phyloP scores from a whole-genome alignment of 2,113 vertebrate genomes.

The Guaruba guarouba region DNA sequence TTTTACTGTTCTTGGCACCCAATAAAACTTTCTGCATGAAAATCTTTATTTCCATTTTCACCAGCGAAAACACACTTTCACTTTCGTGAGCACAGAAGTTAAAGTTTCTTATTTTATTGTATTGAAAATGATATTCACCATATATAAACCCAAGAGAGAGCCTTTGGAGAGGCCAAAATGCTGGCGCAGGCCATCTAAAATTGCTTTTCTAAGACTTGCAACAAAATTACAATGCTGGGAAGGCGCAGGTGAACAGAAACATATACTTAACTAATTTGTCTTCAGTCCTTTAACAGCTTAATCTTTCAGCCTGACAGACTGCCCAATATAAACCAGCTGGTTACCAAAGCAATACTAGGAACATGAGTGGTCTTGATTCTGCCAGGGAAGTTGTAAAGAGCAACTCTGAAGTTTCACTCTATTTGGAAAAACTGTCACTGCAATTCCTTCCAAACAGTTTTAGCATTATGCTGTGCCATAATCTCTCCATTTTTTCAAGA shows the following conservation, averaged over 20 bases:
- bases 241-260: background rate
- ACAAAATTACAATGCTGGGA: background rate
- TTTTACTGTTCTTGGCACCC: conserved; percentile 48
- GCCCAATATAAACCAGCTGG: background rate
- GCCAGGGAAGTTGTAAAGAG: background rate
- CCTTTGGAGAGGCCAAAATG: background rate
- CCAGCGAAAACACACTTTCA: conserved; percentile 30
- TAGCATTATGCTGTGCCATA: background rate
- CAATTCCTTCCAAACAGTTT: background rate
- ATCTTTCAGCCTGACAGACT: background rate
- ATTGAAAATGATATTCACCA: background rate
- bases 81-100: background rate
- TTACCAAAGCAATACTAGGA: background rate
- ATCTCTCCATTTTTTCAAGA: background rate
- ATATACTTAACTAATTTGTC: background rate
- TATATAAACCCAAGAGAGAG: background rate
- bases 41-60: conserved; percentile 36
- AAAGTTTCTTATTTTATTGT: conserved; percentile 8
- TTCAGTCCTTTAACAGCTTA: background rate
- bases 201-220: background rate
- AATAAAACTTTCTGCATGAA: conserved; percentile 42
- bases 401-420: background rate
- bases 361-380: background rate
- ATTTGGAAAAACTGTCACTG: background rate
- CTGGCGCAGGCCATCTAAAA: background rate